These are phyloP conservation scores for Hoplostethus mediterraneus DNA, from an alignment of 2,797 vertebrate genomes.

Conservation along the genomic window DNA sequence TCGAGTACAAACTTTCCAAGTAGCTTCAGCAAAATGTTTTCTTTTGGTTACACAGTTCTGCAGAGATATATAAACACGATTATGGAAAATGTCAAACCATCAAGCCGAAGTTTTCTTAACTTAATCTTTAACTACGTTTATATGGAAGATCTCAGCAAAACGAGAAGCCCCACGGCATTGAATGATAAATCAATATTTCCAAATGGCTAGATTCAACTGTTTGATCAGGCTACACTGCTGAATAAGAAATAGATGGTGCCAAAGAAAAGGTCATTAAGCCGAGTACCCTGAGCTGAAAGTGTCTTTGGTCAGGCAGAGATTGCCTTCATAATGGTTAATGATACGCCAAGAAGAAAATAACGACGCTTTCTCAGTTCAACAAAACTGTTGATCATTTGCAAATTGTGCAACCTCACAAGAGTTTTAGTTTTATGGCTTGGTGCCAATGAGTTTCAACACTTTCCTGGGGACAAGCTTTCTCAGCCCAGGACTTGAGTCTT, in stretches of 20 bases:
- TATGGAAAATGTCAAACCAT: not conserved
- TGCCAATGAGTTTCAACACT: not conserved
- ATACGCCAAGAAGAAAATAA: conserved; percentile 44
- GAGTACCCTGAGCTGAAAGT: conserved; percentile 2
- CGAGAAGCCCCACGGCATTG: not conserved
- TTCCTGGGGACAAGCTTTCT: not conserved
- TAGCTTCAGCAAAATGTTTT: not conserved
- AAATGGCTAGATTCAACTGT: not conserved
- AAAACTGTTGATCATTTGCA: conserved; percentile 74
- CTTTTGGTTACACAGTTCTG: not conserved
- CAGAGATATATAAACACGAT: conserved; percentile 1
- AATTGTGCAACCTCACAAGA: conserved; percentile 43
- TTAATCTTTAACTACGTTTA: conserved; percentile 8
- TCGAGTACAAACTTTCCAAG: not conserved
- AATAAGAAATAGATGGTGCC: conserved; percentile 16
- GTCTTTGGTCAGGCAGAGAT: conserved; percentile 27
- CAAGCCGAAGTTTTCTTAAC: not conserved
- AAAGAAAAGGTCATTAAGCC: conserved; percentile 15
- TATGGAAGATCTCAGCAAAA: not conserved
- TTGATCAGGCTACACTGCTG: conserved; percentile 31
- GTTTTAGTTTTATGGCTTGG: conserved; percentile 22
- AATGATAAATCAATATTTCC: conserved; percentile 6
- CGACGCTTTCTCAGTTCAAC: not conserved
- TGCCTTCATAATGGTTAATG: conserved; percentile 55
- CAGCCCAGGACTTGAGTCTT: not conserved